Base-by-base conservation (phyloP, 2,113 vertebrate species). In the Prochilodus magdalenae region DNA sequence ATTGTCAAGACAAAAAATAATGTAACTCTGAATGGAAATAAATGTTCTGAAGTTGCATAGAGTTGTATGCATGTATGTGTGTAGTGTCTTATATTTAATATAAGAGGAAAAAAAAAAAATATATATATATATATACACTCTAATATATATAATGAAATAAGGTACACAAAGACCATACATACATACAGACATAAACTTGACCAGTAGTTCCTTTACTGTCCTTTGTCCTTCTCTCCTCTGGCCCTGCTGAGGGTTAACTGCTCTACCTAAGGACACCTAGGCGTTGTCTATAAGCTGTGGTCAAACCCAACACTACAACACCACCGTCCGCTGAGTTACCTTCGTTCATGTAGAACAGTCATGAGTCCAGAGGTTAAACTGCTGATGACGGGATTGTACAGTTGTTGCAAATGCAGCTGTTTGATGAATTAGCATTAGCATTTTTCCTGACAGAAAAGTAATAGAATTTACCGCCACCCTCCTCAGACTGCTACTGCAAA, bases 401-500 rank as follows among this genome's bases (percentile, higher is more conserved):
- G 49, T 20, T 57, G 53, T 57, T 57, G 6, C 18, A n/a, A 57
- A 57, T 57, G 53, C 53, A 22, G 53, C 14, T 16, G 18, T 20
- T 57, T 57, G 53, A 57, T 57, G 53, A 57, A 57, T 57, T 57
- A 57, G 53, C 18, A n/a, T 57, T 57, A n/a, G 53, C 18, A 57
- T 57, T n/a, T 57, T 7, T 57, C 20, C 8, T 82, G 85, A 91
- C 93, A 90, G 89, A 90, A 90, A 84, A 79, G 88, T 87, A 90
- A 94, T 86, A 87, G 65, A 67, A 36, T 36, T 20, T n/a, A 22
- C 65, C 18, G 16, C 20, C 13, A 59, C 57, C 7, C 7, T 59
- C 10, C 26, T 7, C 13, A 14, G 12, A 65, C 27, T 29, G 14
- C 26, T 65, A 16, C 27, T 65, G 27, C 62, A 65, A 18, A 15